Base-by-base conservation (phyloP, 35 echinoderm and acorn worm species). In the Amphiura filiformis region DNA sequence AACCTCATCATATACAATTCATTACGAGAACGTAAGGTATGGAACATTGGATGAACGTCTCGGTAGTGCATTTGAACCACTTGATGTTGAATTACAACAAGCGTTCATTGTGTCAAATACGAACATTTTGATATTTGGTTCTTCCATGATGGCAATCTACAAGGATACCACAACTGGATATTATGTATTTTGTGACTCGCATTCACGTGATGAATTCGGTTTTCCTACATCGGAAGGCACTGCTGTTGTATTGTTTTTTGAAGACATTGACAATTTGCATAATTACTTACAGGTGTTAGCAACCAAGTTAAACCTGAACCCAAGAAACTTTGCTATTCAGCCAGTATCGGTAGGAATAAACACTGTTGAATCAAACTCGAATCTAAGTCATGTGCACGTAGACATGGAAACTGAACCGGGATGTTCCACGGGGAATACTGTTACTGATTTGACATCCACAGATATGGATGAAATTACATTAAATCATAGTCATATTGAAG, bases 41-140 rank as follows among this genome's bases (percentile, higher is more conserved):
- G 75, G 75, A 77, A 77, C 3, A 31, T n/a, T 77, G 4, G 75
- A 77, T 11, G 34, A 35, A 31, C 12, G 34, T 11, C 5, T 23
- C 75, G 26, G 26, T n/a, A 77, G 26, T 11, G 5, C 26, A 77
- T n/a, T 5, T 11, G 75, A 77, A n/a, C n/a, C 75, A 35, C 75
- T 77, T 77, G 26, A 77, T 35, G 26, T 77, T 31, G 75, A 77
- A 77, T 77, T 77, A 77, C 75, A 77, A 77, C n/a, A 30, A 23
- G 75, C 75, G 26, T 77, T 77, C 26, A 77, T 23, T 77, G 75
- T 77, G 75, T 77, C 75, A 31, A 11, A 77, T 35, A n/a, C 26
- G 4, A 77, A 77, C 26, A 77, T 77, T 9, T 77, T 77, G 34
- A 77, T 77, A 77, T 35, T 77, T 77, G n/a, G n/a, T 31, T 7